These are phyloP conservation scores for Eurytoma adleriae DNA, from an alignment of 2,888 invertebrate species.

Conservation along the genomic window DNA sequence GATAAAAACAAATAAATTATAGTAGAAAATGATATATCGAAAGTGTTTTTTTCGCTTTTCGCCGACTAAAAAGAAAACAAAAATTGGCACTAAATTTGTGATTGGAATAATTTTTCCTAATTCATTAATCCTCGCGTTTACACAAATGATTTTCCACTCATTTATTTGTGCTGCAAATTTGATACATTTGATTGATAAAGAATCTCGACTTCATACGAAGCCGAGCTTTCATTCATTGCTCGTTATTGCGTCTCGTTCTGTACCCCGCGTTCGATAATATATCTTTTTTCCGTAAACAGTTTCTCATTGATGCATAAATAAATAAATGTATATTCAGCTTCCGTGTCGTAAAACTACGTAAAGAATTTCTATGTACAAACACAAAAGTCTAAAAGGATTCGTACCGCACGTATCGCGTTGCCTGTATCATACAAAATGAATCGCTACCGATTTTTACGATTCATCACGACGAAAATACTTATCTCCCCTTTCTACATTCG, in stretches of 20 bases:
- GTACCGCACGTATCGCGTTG: constrained; percentile 26
- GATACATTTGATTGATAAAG: constrained; percentile 7
- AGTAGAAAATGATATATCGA: constrained; percentile 16
- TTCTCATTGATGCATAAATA: constrained; percentile 48
- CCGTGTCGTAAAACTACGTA: constrained; percentile 44
- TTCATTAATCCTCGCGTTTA: background rate
- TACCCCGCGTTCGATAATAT: constrained; percentile 30
- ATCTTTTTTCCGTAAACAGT: constrained; percentile 14
- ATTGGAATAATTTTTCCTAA: constrained; percentile 29
- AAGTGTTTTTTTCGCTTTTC: constrained; percentile 12
- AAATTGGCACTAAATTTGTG: constrained; percentile 52
- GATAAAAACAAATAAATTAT: constrained; percentile 34
- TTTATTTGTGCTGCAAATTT: constrained; percentile 45
- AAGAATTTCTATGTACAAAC: constrained; percentile 55
- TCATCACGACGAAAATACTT: constrained; percentile 55
- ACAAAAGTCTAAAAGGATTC: constrained; percentile 53
- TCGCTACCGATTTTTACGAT: constrained; percentile 30
- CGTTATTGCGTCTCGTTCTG: constrained; percentile 16
- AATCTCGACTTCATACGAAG: background rate
- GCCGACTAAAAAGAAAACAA: constrained; percentile 28
- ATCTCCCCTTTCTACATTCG: constrained; percentile 34
- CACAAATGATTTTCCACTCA: background rate
- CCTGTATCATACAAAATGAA: constrained; percentile 55
- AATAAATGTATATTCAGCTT: constrained; percentile 49
- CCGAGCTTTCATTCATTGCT: constrained; percentile 5